Evolutionary conservation across 2,888 invertebrate species (phyloP), one percentile per base, ranked within the genome.

Genomic region (Choristoneura rosaceana): DNA sequence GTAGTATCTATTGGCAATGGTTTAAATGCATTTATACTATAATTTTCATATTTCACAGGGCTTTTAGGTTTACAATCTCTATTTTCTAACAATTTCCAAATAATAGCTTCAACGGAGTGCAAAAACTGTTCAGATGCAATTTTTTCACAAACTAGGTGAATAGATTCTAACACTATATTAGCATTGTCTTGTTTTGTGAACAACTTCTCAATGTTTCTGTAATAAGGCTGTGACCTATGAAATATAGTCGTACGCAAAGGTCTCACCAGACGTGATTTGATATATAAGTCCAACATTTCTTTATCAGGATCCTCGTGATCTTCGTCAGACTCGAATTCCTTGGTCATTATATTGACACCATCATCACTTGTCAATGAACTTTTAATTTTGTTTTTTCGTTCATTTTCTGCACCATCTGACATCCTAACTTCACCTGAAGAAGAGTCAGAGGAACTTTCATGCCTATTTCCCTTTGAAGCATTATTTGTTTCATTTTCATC

Each of bases 121-220:
- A 64, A 25, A 50, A 64, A 64, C 50, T 64, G 64, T n/a, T 34
- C n/a, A 4, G 34, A 50, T 2, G 64, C 47, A 5, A 64, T 34
- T 50, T 64, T 47, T 64, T 64, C 64, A 50, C 64, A 64, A 7
- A 47, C n/a, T 14, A 8, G 10, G n/a, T 9, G 64, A 14, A 50
- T 34, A 14, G n/a, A 50, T 1, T 64, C 15, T 15, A 47, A 14
- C 2, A 4, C 8, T 7, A 5, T n/a, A 34, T 50, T 15, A n/a
- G 59, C 5, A 8, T 34, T 14, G n/a, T n/a, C n/a, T 38, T 38
- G 59, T 14, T 59, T 38, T 38, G n/a, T 38, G 14, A n/a, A 38
- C 1, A 59, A 1, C n/a, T 59, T 55, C 10, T 25, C 25, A 12
- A 55, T 55, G 12, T 55, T 25, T 4, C 12, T 12, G 25, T 55